phyloP scores from a whole-genome alignment of 2,113 vertebrate species.

The Peromyscus leucopus region DNA sequence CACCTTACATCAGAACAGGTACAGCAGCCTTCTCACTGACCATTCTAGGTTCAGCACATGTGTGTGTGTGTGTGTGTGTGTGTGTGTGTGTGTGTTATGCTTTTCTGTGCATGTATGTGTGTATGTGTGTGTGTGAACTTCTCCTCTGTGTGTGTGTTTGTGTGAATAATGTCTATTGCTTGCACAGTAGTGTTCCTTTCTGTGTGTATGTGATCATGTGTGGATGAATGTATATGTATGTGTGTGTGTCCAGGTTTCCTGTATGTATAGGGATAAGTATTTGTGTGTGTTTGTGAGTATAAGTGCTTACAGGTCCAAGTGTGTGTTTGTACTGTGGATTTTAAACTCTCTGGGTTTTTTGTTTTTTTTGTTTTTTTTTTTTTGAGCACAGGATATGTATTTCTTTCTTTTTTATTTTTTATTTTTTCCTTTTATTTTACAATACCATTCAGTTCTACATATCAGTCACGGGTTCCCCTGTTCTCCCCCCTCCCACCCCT shows the following conservation, averaged over 20 bases:
- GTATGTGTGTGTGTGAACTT: not conserved
- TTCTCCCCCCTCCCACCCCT: no score
- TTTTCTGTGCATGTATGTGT: not conserved
- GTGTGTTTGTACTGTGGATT: not conserved
- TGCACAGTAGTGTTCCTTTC: no score
- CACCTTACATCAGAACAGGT: not conserved
- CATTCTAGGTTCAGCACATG: not conserved
- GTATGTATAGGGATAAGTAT: not conserved
- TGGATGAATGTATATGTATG: not conserved
- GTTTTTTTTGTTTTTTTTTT: no score
- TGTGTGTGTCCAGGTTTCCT: not conserved
- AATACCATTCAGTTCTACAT: no score
- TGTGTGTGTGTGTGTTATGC: not conserved
- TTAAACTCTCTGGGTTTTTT: accelerated
- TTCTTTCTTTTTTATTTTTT: no score
- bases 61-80: no score
- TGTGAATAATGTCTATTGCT: no score
- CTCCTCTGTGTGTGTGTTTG: not conserved
- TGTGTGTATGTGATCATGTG: no score
- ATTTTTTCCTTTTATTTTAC: no score
- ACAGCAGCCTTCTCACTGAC: accelerated
- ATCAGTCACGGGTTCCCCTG: no score
- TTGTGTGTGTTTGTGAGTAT: not conserved
- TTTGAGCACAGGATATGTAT: no score
- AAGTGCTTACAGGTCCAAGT: not conserved